Evolutionary conservation across 1,140 invertebrate genomes (phyloP).

Genomic region (Drosophila aff.): DNA sequence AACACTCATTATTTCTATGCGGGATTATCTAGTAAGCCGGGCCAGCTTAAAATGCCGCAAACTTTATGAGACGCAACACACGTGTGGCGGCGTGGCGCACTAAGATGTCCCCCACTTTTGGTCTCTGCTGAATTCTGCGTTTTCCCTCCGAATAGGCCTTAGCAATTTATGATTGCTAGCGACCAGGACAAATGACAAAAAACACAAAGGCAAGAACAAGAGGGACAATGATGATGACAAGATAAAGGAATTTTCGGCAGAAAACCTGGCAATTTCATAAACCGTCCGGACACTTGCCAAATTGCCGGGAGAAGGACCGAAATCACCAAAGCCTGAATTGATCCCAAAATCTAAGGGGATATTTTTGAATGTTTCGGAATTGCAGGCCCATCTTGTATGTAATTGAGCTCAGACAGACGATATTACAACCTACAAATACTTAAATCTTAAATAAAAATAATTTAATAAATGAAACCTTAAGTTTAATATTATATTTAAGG

Average conservation of each 20-base stretch:
- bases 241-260: conserved; percentile 53
- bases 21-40: conserved; percentile 75
- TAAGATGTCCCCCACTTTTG: background rate
- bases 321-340: conserved; percentile 3
- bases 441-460: too few relatives aligned
- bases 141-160: conserved; percentile 56
- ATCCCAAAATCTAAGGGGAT: conserved; percentile 30
- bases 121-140: conserved; percentile 26
- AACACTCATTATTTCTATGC: conserved; percentile 80
- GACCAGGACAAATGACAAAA: conserved; percentile 33
- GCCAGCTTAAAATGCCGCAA: conserved; percentile 79
- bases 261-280: conserved; percentile 84
- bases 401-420: conserved; percentile 7
- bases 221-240: conserved; percentile 43
- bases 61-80: conserved; percentile 81
- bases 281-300: conserved; percentile 76
- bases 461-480: background rate
- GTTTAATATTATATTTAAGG: too few relatives aligned
- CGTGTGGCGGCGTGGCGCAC: conserved; percentile 40
- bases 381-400: background rate
- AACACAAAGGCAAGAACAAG: conserved; percentile 17
- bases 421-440: background rate
- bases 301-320: conserved; percentile 57
- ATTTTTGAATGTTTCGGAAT: conserved; percentile 6
- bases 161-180: conserved; percentile 77